Base-by-base conservation (phyloP, 2,888 invertebrate genomes). In the Oeneis ivallda region DNA sequence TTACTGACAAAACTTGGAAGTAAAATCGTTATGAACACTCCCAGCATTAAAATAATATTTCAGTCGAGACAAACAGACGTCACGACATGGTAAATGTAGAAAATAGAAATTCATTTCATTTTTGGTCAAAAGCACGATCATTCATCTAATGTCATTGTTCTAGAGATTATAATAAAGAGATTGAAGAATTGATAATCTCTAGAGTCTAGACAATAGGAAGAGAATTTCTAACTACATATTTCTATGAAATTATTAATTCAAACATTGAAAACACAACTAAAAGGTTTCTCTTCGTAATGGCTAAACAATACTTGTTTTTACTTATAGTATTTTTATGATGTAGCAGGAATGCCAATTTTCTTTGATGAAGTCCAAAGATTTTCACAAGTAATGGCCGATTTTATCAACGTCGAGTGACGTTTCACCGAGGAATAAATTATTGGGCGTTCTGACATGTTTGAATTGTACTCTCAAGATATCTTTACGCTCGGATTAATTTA, bases 41-140 rank as follows among this genome's bases (percentile, higher is more conserved):
- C 80, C 70, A 75, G 74, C 78, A 75, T 80, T 76, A 79, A 78
- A 76, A 79, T 79, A 79, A 78, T 80, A 79, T 78, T 80, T 77
- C 75, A 79, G 77, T 76, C 76, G 72, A 74, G 74, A 79, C 76
- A 78, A 73, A 77, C 73, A 75, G 74, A 78, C 77, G 78, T 76
- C 79, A 83, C 79, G 80, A 80, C 75, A 74, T 70, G 70, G 72
- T 71, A 69, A 71, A 66, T 62, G 61, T 65, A 59, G 67, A 54
- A 45, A 67, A 60, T 67, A 56, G 54, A 49, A 63, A 64, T 57
- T 60, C 58, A 60, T 68, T 67, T 43, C 13, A 34, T 41, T 65
- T 57, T 62, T 62, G 57, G 49, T 19, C 3, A 56, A 63, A 68
- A 60, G 43, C 54, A 54, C 43, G 54, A 53, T 62, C 43, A 54